A percentile compares a stretch with the other conserved stretches of the same genome.
These are phyloP conservation scores for Torymus tubicola DNA, from an alignment of 2,888 invertebrate genomes.

Conservation along the genomic window DNA sequence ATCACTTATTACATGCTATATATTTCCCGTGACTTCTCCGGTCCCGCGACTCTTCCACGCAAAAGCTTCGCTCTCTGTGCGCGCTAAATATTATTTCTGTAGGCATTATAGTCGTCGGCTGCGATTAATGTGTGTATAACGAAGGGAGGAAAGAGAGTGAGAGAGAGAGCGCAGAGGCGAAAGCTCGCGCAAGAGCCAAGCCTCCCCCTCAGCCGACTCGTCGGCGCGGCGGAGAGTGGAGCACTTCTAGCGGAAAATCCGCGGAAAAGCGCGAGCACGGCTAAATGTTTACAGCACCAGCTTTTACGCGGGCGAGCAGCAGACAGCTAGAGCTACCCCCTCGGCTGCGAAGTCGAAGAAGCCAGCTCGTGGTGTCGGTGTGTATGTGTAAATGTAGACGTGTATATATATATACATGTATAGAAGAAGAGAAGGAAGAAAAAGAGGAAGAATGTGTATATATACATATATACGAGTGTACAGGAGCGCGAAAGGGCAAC, in stretches of 20 bases:
- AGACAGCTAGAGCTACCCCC: slow-evolving; percentile 20
- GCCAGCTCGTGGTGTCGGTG: background rate
- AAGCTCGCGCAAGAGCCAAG: no score
- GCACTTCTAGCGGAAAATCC: slow-evolving; percentile 46
- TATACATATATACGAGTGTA: background rate
- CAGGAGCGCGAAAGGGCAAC: slow-evolving; percentile 11
- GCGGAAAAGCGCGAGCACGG: slow-evolving; percentile 33
- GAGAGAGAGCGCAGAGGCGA: background rate
- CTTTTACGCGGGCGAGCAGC: slow-evolving; percentile 37
- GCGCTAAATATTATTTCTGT: slow-evolving; percentile 41
- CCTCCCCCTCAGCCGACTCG: no score
- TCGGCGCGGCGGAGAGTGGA: background rate
- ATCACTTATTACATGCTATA: no score
- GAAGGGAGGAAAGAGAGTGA: slow-evolving; percentile 12
- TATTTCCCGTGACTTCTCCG: no score
- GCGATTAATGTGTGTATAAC: slow-evolving; percentile 48
- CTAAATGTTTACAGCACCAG: slow-evolving; percentile 53
- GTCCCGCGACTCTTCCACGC: no score
- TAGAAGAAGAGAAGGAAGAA: no score
- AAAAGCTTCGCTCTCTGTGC: background rate
- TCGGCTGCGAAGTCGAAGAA: slow-evolving; percentile 23
- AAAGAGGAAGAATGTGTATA: background rate
- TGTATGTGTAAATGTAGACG: no score
- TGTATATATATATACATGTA: no score
- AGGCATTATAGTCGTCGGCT: slow-evolving; percentile 15